phyloP scores from a whole-genome alignment of 2,888 invertebrate genomes.

The Noctua janthina region DNA sequence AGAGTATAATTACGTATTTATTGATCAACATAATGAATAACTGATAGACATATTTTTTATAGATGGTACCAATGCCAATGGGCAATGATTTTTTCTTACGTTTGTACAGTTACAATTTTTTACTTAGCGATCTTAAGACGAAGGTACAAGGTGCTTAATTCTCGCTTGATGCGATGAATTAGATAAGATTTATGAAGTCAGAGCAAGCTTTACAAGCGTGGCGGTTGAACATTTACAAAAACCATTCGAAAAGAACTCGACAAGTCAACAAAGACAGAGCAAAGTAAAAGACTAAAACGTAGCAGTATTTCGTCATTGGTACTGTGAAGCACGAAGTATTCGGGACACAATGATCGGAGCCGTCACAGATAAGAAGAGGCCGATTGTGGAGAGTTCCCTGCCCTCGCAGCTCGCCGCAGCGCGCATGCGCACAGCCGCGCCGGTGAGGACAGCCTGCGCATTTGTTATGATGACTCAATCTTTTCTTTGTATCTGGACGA shows the following conservation, averaged over 20 bases:
- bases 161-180: constrained; percentile 81
- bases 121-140: constrained; percentile 70
- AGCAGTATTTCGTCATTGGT: constrained; percentile 84
- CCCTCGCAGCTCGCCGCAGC: constrained; percentile 67
- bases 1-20: constrained; percentile 70
- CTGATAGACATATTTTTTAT: constrained; percentile 58
- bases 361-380: constrained; percentile 88
- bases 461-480: constrained; percentile 90
- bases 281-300: constrained; percentile 86
- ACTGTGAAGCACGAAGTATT: constrained; percentile 84
- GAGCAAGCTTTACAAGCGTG: constrained; percentile 83
- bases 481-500: constrained; percentile 84
- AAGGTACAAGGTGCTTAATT: constrained; percentile 75
- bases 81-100: constrained; percentile 65
- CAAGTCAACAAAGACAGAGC: constrained; percentile 86
- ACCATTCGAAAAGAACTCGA: constrained; percentile 84
- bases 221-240: constrained; percentile 85
- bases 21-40: constrained; percentile 72
- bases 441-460: constrained; percentile 81
- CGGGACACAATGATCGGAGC: constrained; percentile 86
- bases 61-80: constrained; percentile 61
- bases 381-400: constrained; percentile 86
- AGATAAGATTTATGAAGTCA: constrained; percentile 87
- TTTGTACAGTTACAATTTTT: constrained; percentile 73
- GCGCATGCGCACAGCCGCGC: constrained; percentile 38